Evolutionary conservation across 2,797 vertebrate genomes (phyloP), one percentile per base, ranked within the genome.

Genomic region (Lacerta agilis): DNA sequence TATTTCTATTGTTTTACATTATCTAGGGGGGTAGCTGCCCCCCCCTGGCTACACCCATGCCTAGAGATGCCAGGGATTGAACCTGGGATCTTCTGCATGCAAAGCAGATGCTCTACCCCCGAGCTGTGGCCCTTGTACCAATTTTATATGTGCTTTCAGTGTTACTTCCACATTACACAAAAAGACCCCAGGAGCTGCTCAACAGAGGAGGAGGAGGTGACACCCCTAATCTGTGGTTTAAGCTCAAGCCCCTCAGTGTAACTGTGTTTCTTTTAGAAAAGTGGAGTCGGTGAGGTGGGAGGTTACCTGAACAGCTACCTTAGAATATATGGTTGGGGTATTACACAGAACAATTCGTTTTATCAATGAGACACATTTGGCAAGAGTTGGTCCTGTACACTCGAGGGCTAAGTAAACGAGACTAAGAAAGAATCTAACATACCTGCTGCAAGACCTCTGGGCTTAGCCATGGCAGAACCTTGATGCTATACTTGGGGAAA

Each of bases 381-480:
- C 58, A 82, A 81, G 27, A 15, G 3, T 29, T 80, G 25, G 25
- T n/a, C 27, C 27, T 79, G 36, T n/a, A 58, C 33, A 71, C 27
- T 27, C n/a, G 13, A 64, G 36, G 3, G 38, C 9, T 3, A 61
- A 58, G 33, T 61, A 72, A 79, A 13, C 7, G 20, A 71, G 27
- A 83, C 33, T 45, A 73, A n/a, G 36, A 69, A 86, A 89, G 27
- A 66, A 15, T 83, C 45, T 10, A 86, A 84, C 92, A 78, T 91
- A 99, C 99, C 99, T 99, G 99, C 94, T 99, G 99, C 87, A 99
- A 95, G 88, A 99, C 98, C 93, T 99, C 99, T 0, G 99, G 99
- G 92, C 99, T 99, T 86, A 99, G 98, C 99, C 99, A 99, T 0
- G 99, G 99, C 89, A 99, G 96, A 87, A 99, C 98, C 93, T 99